Evolutionary conservation across 2,888 invertebrate genomes (phyloP), one percentile per base, ranked within the genome.

Genomic region (Graphium colonna): DNA sequence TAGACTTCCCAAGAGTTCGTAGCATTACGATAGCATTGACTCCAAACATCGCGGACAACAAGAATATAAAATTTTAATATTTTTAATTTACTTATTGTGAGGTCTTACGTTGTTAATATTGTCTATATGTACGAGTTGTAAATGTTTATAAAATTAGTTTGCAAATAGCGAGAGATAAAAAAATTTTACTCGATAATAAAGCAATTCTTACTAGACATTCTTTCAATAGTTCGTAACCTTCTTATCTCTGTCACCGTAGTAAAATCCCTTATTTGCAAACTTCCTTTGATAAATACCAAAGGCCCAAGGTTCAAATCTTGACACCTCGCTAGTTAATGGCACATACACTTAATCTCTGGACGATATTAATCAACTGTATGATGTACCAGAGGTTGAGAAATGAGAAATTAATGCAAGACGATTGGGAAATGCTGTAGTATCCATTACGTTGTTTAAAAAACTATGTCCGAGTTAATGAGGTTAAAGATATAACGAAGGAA

Each of bases 401-500:
- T 54, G 21, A n/a, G 41, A 36, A 45, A 54, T 54, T 54, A 54
- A 54, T 45, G 45, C 50, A 54, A 12, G 45, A 39, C 45, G 44
- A 50, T 54, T 54, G 54, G 45, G 54, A 54, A 54, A 54, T 45
- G 28, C 43, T 36, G 54, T 40, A 28, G 49, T 28, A 39, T 18
- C 54, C 50, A 50, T 50, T 54, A 50, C 12, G 48, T 52, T 47
- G 42, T 54, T 54, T 53, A 50, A 49, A 47, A 54, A 54, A 50
- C 54, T 45, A 50, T 54, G 54, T 54, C 50, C 31, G 18, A 54
- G 54, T 50, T 54, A 54, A 50, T 54, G 50, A 54, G 45, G 44
- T 54, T 54, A 50, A 40, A 54, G 54, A 54, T 54, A 54, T 50
- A 45, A 54, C 26, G 44, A 49, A 54, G 39, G 50, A 45, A 54